Conservation (phyloP, 1,140 invertebrate genomes). For the Steinernema feltiae region DNA sequence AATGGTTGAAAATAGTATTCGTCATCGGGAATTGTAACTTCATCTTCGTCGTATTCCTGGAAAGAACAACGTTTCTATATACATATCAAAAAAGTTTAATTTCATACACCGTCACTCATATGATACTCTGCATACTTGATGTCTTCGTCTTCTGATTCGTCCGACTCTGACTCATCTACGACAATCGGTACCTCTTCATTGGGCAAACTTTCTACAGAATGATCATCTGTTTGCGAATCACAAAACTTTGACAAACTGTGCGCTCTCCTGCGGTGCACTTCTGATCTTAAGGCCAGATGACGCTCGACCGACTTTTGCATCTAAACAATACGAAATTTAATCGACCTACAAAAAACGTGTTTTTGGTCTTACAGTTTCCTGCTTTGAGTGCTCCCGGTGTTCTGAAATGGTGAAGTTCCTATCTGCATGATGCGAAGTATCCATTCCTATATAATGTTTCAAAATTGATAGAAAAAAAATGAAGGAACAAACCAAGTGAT, state of each 20-base stretch:
- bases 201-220: neutral
- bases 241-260: too few species aligned
- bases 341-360: neutral
- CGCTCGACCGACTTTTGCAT: neutral
- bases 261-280: neutral
- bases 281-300: neutral
- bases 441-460: neutral
- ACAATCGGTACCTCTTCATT: neutral
- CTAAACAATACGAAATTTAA: neutral
- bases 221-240: too few species aligned
- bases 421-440: neutral
- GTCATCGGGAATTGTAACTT: neutral
- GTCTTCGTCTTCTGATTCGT: neutral
- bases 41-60: neutral
- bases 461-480: neutral
- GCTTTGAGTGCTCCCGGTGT: neutral
- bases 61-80: neutral
- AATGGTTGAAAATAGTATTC: neutral
- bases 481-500: neutral
- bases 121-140: neutral
- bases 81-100: neutral
- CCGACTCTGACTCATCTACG: neutral
- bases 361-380: neutral
- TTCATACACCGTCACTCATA: slow-evolving; percentile 9
- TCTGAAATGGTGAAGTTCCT: neutral